A percentile compares a stretch with the other conserved stretches of the same genome.
These are phyloP conservation scores for Hipposideros armiger DNA, from an alignment of 2,113 vertebrate species.

Conservation along the genomic window DNA sequence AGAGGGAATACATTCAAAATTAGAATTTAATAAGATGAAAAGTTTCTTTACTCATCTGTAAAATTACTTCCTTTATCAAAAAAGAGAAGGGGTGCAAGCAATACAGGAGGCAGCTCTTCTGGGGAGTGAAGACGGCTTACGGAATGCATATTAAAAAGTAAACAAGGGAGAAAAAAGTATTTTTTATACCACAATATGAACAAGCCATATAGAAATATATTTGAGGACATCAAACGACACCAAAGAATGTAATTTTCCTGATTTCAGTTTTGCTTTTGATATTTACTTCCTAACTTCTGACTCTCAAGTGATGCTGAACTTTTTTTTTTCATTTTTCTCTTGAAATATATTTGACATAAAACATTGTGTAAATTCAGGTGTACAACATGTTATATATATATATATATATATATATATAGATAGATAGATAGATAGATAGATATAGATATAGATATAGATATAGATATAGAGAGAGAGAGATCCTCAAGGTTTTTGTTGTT, in stretches of 20 bases:
- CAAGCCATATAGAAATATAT: not conserved
- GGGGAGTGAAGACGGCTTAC: not conserved
- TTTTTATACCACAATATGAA: not conserved
- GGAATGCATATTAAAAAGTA: not conserved
- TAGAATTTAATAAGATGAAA: constrained; percentile 53
- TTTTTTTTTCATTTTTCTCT: not conserved
- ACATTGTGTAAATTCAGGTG: not conserved
- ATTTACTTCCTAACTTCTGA: not conserved
- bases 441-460: too few relatives aligned
- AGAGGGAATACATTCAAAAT: not conserved
- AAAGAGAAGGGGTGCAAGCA: not conserved
- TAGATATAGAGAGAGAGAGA: too few relatives aligned
- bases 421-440: too few relatives aligned
- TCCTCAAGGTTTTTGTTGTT: not conserved
- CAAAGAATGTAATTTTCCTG: not conserved
- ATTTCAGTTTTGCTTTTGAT: not conserved
- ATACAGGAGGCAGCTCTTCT: not conserved
- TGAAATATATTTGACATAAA: not conserved
- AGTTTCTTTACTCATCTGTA: constrained; percentile 67
- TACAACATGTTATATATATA: not conserved
- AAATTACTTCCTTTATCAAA: constrained; percentile 57
- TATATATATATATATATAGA: not conserved
- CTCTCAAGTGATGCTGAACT: not conserved
- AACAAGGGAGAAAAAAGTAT: not conserved
- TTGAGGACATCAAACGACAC: not conserved